Base-by-base conservation (phyloP, 2,113 vertebrate species). In the Albula goreensis region DNA sequence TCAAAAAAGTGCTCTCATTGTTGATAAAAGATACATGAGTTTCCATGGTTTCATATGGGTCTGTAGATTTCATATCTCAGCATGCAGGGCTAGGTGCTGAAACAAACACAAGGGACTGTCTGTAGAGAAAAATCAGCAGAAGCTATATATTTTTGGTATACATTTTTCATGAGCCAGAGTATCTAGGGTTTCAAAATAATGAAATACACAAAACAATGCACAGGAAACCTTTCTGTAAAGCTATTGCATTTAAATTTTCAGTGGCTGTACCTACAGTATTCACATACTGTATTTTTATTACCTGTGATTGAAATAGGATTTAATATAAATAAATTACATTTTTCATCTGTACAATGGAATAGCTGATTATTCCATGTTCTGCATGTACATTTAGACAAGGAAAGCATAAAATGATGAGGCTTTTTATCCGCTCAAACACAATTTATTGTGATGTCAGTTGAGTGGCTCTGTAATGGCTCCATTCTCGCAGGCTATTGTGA, bases 41-140 rank as follows among this genome's bases (percentile, higher is more conserved):
- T 3, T 79, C 31, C 31, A 48, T 41, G 74, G 74, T 79, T 79
- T 74, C 17, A 79, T 17, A 12, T 49, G 78, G 12, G 49, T 10
- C 78, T 49, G 49, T 17, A 41, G 31, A 79, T 79, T 79, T 79
- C 78, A 79, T 79, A 79, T 79, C 78, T 79, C 41, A 79, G 49
- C 78, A 25, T 49, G 78, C 78, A 79, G 41, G 13, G 41, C 78
- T 49, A 79, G 25, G 78, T 11, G 49, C n/a, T 50, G 48, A 79
- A 50, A 48, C 49, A 8, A 79, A 79, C 70, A 31, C n/a, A 11
- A 74, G 70, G 8, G 70, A 74, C 78, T 25, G 19, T 49, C 78
- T 79, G 31, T 17, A 48, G 13, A 48, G 41, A 79, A 17, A 3
- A 5, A 48, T 8, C 78, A 79, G 78, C 41, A 50, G 78, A 79